phyloP scores from a whole-genome alignment of 2,888 invertebrate species.

The Mesopsocus fuscifrons region DNA sequence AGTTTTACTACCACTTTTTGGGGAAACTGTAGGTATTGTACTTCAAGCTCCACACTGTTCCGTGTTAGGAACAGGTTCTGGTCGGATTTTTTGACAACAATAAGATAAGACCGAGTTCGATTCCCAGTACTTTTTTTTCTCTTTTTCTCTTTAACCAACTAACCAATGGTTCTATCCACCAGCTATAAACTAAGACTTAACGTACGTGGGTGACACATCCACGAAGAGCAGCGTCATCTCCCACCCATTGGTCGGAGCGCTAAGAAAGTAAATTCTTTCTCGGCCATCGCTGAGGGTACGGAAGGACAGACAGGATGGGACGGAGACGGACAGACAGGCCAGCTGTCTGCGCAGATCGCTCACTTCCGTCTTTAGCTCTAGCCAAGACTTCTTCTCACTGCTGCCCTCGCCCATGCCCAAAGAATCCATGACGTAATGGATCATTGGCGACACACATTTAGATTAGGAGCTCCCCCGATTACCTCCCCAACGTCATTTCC shows the following conservation, averaged over 20 bases:
- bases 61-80: too few species aligned
- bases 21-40: neutral
- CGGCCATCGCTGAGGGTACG: conserved; percentile 57
- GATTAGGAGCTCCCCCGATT: too few species aligned
- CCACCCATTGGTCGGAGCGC: conserved; percentile 72
- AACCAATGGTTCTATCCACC: too few species aligned
- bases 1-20: too few species aligned
- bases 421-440: conserved; percentile 2
- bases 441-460: conserved; percentile 1
- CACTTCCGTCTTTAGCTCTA: conserved; percentile 59
- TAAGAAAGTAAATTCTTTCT: conserved; percentile 74
- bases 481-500: too few species aligned
- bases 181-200: too few species aligned
- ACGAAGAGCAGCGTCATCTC: conserved; percentile 76
- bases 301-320: conserved; percentile 67
- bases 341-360: conserved; percentile 61
- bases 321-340: conserved; percentile 58
- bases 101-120: too few species aligned
- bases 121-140: too few species aligned
- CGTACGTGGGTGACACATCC: conserved; percentile 36
- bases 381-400: conserved; percentile 38
- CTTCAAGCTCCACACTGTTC: neutral
- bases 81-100: too few species aligned
- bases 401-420: neutral
- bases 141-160: too few species aligned